Percentiles rank a stretch among this genome's conserved stretches.
phyloP scores from a whole-genome alignment of 2,797 vertebrate species.

The Synanceia verrucosa region DNA sequence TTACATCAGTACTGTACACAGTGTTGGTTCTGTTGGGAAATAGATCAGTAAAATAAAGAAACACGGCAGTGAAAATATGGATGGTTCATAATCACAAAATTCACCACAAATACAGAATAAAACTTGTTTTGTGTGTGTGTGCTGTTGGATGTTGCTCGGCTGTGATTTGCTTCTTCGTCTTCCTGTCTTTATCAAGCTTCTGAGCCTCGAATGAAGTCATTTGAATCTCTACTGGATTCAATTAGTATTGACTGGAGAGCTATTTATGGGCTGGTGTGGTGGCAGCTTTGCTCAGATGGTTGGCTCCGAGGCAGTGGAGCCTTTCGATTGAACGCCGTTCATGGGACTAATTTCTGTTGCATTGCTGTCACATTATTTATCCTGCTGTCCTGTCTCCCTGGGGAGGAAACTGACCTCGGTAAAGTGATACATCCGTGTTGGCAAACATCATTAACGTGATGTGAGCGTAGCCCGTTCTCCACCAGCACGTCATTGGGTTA shows the following conservation, averaged over 20 bases:
- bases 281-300: constrained; percentile 45
- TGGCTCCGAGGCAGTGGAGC: constrained; percentile 42
- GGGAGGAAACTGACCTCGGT: constrained; percentile 20
- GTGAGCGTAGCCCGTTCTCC: not conserved
- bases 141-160: not conserved
- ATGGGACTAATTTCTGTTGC: constrained; percentile 41
- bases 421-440: constrained; percentile 31
- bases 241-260: constrained; percentile 39
- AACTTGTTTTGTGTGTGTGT: not conserved
- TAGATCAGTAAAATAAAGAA: not conserved
- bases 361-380: constrained; percentile 61
- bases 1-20: not conserved
- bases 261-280: constrained; percentile 59
- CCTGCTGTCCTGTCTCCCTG: constrained; percentile 9
- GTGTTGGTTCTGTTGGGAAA: not conserved
- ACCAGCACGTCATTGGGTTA: constrained; percentile 8
- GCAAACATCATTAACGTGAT: constrained; percentile 37
- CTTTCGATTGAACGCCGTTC: constrained; percentile 25
- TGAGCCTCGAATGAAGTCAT: constrained; percentile 48
- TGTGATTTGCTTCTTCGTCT: not conserved
- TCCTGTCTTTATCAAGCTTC: constrained; percentile 21
- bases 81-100: not conserved
- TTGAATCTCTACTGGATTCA: constrained; percentile 48
- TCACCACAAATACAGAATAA: not conserved
- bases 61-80: not conserved